These are phyloP conservation scores for cattle (Bos taurus) DNA, from an alignment of 2,113 vertebrate species.

Conservation along the genomic window DNA sequence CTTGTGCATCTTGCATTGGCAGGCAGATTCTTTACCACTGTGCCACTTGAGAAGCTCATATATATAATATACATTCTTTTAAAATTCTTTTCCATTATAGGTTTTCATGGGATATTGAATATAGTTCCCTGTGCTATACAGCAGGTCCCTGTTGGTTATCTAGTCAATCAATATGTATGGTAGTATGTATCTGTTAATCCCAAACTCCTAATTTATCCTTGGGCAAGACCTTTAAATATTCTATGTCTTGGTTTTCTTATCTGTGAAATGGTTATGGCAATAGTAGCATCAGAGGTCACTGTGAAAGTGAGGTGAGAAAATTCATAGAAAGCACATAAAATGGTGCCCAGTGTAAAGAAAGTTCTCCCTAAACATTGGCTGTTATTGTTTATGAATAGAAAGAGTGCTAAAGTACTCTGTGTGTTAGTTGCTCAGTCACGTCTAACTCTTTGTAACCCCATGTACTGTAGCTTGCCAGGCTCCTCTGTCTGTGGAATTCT, in stretches of 20 bases:
- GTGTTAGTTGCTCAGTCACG: background rate
- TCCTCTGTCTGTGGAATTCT: background rate
- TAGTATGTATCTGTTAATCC: background rate
- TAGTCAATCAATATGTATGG: background rate
- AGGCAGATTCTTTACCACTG: background rate
- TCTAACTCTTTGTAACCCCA: background rate
- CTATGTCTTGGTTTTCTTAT: background rate
- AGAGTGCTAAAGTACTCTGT: background rate
- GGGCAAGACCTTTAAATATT: background rate
- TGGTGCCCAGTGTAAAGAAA: background rate
- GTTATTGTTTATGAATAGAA: background rate
- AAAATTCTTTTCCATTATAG: background rate
- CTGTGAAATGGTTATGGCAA: background rate
- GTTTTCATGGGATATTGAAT: background rate
- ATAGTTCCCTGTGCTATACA: background rate
- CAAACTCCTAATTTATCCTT: background rate
- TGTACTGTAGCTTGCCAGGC: background rate
- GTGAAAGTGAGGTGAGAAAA: background rate
- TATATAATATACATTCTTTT: background rate
- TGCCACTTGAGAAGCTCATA: background rate
- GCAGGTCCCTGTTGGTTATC: background rate
- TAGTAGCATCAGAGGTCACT: background rate
- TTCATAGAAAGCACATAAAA: background rate
- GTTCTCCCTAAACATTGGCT: background rate
- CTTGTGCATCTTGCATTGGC: background rate